Evolutionary conservation across 2,113 vertebrate species (phyloP).

Genomic region (Sciurus niger): DNA sequence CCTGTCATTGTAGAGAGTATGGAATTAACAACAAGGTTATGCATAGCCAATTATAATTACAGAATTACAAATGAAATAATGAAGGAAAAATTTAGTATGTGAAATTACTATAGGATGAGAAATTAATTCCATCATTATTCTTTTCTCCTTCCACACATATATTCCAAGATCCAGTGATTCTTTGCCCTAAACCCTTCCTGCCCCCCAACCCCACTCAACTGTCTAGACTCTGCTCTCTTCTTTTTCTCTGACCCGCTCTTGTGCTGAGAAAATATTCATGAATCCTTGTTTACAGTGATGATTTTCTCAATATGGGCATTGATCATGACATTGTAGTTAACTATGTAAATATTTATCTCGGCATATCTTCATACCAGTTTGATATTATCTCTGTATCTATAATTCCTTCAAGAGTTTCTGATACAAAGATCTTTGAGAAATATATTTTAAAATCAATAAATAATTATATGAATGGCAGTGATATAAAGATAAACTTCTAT

Average conservation of each 20-base stretch:
- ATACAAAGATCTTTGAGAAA: not conserved
- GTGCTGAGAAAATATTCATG: not conserved
- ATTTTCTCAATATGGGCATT: not conserved
- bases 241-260: not conserved
- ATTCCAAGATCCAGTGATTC: not conserved
- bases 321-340: not conserved
- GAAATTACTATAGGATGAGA: not conserved
- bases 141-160: not conserved
- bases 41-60: not conserved
- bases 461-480: not conserved
- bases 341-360: not conserved
- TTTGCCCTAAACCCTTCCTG: not conserved
- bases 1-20: not conserved
- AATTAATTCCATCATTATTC: not conserved
- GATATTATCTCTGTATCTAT: not conserved
- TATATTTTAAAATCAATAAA: slow-evolving; percentile 21
- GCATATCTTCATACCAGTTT: not conserved
- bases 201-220: not conserved
- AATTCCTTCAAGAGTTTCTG: not conserved
- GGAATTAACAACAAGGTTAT: not conserved
- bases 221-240: too few species aligned
- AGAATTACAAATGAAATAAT: not conserved
- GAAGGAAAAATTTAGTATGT: not conserved
- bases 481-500: not conserved
- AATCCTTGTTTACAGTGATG: not conserved